phyloP scores from a whole-genome alignment of 2,888 invertebrate species.

The Hybos culiciformis region DNA sequence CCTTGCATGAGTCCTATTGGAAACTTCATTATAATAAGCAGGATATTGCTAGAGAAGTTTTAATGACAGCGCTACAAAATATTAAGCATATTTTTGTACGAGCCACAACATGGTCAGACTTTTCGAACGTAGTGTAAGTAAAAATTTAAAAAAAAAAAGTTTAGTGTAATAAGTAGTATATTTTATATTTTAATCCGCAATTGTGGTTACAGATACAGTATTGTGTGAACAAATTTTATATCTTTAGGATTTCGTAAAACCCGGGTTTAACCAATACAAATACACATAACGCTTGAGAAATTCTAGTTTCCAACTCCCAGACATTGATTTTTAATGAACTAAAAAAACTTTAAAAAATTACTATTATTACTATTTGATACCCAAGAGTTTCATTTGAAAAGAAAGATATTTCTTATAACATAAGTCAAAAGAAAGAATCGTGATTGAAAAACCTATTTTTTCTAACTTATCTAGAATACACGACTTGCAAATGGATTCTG shows the following conservation, averaged over 20 bases:
- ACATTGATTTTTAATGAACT: too few species aligned
- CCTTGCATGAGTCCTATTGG: constrained; percentile 72
- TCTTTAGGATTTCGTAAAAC: too few species aligned
- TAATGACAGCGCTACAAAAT: constrained; percentile 88
- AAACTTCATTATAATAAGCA: constrained; percentile 34
- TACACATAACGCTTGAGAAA: too few species aligned
- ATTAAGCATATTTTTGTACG: constrained; percentile 67
- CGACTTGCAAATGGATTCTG: constrained; percentile 73
- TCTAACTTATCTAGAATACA: constrained; percentile 42
- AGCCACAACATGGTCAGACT: constrained; percentile 50
- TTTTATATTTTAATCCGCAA: not conserved
- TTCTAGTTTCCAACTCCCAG: too few species aligned
- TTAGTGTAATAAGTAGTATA: not conserved
- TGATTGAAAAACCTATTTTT: constrained; percentile 10
- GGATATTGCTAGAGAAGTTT: constrained; percentile 54
- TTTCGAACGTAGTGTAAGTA: constrained; percentile 43
- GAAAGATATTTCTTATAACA: too few species aligned
- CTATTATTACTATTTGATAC: not conserved
- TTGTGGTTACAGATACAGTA: not conserved
- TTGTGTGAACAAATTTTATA: not conserved
- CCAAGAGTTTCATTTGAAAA: not conserved
- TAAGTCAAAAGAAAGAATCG: too few species aligned
- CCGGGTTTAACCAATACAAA: too few species aligned
- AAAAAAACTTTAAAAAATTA: not conserved
- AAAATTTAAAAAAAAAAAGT: not conserved